phyloP scores from a whole-genome alignment of 2,113 vertebrate species.

The Stomatorhinus ivindoensis region DNA sequence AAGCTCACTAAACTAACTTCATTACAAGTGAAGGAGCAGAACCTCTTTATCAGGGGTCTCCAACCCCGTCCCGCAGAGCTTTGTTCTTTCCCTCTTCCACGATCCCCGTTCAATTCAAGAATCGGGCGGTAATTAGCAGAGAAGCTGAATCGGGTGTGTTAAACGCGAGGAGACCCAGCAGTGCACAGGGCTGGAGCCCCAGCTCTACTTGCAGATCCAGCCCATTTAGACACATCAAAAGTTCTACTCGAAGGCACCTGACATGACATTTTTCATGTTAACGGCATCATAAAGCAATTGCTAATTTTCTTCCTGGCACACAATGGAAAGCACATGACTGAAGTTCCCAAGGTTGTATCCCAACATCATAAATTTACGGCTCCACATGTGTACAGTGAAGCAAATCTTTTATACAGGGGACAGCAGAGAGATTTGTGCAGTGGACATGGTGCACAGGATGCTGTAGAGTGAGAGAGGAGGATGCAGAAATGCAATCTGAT shows the following conservation, averaged over 20 bases:
- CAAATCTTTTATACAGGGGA: neutral
- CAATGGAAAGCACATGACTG: neutral
- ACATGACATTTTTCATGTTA: neutral
- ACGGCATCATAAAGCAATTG: neutral
- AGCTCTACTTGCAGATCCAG: neutral
- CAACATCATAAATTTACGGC: neutral
- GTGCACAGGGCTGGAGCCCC: too few species aligned
- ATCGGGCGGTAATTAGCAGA: too few species aligned
- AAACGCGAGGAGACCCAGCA: too few species aligned
- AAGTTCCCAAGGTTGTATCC: neutral
- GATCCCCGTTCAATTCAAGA: too few species aligned
- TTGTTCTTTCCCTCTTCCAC: neutral
- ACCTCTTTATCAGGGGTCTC: neutral
- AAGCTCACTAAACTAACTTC: neutral
- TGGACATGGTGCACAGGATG: neutral
- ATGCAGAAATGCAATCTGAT: neutral
- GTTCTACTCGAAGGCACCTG: neutral
- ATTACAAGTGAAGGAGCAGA: neutral
- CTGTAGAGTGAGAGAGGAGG: neutral
- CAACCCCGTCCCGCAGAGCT: neutral
- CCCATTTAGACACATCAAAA: neutral
- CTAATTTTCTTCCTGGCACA: neutral
- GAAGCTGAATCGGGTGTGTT: too few species aligned
- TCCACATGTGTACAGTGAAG: neutral
- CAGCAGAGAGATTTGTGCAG: neutral